Conservation (phyloP, 2,797 vertebrate genomes). For the Alfaro cultratus region DNA sequence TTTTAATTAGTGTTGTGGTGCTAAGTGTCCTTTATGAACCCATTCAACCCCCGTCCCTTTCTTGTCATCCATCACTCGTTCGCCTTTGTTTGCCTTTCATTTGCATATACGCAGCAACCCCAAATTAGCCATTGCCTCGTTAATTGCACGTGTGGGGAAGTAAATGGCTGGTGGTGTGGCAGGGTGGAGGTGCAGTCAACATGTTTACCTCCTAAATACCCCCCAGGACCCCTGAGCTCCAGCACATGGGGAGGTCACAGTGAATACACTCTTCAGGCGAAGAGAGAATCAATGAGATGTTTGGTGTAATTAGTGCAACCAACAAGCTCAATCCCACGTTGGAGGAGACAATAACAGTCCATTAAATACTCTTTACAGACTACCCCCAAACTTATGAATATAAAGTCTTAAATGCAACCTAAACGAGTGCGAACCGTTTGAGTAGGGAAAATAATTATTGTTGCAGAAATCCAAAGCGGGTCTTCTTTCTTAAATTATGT, state of each 20-base stretch:
- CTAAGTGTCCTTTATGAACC: slow-evolving; percentile 79
- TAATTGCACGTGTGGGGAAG: slow-evolving; percentile 79
- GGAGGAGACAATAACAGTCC: slow-evolving; percentile 37
- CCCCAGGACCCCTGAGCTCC: slow-evolving; percentile 68
- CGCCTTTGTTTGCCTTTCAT: slow-evolving; percentile 80
- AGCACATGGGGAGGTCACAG: slow-evolving; percentile 70
- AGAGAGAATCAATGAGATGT: slow-evolving; percentile 67
- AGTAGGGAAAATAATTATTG: neutral
- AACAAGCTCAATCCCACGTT: slow-evolving; percentile 66
- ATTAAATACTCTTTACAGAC: slow-evolving; percentile 29
- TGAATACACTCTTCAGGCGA: slow-evolving; percentile 63
- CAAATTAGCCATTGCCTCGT: slow-evolving; percentile 79
- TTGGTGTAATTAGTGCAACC: slow-evolving; percentile 76
- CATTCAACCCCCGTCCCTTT: slow-evolving; percentile 59
- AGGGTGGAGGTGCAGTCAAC: slow-evolving; percentile 70
- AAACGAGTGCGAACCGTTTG: slow-evolving; percentile 4
- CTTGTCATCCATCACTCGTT: slow-evolving; percentile 77
- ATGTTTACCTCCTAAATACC: slow-evolving; percentile 80
- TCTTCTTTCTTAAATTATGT: slow-evolving; percentile 14
- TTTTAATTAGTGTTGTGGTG: slow-evolving; percentile 82
- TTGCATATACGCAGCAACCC: slow-evolving; percentile 78
- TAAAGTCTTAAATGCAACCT: slow-evolving; percentile 1
- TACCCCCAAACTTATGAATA: slow-evolving; percentile 8
- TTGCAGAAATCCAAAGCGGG: neutral
- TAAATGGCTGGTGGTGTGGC: slow-evolving; percentile 69